These are phyloP conservation scores for Periophthalmodon schlosseri DNA, from an alignment of 2,113 vertebrate species.

Conservation along the genomic window DNA sequence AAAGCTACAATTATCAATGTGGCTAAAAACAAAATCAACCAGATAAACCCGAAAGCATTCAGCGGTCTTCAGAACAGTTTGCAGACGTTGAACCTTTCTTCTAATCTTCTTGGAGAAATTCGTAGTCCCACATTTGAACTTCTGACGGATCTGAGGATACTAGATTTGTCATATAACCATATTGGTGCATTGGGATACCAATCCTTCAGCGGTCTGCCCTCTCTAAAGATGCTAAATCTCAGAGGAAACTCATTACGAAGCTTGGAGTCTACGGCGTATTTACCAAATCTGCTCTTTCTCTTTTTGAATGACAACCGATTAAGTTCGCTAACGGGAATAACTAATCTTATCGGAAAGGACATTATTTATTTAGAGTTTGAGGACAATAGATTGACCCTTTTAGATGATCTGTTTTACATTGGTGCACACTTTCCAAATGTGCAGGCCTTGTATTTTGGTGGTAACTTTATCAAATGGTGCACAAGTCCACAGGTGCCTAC, in stretches of 20 bases:
- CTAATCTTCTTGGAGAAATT: conserved; percentile 85
- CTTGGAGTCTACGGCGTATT: neutral
- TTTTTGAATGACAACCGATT: conserved; percentile 81
- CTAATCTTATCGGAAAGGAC: neutral
- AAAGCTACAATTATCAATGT: conserved; percentile 72
- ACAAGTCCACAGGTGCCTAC: neutral
- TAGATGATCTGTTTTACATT: conserved; percentile 74
- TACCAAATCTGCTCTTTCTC: conserved; percentile 42
- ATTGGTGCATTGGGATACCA: conserved; percentile 73
- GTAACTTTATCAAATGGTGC: conserved; percentile 82
- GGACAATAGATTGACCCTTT: conserved; percentile 76
- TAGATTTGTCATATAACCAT: conserved; percentile 87
- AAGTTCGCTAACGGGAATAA: conserved; percentile 1
- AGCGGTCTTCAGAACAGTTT: conserved; percentile 75
- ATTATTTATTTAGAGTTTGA: conserved; percentile 69
- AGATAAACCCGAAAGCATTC: conserved; percentile 78
- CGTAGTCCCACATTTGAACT: conserved; percentile 72
- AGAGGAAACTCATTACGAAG: conserved; percentile 80
- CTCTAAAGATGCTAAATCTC: conserved; percentile 75
- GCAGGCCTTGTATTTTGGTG: conserved; percentile 66
- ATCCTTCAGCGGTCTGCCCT: conserved; percentile 75
- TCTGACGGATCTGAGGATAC: conserved; percentile 56
- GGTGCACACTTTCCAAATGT: conserved; percentile 59
- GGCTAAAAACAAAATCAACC: conserved; percentile 82
- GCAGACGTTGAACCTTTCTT: conserved; percentile 79